A percentile compares a stretch with the other conserved stretches of the same genome.
These are phyloP conservation scores for Polyploca ridens DNA, from an alignment of 2,888 invertebrate species.

Conservation along the genomic window DNA sequence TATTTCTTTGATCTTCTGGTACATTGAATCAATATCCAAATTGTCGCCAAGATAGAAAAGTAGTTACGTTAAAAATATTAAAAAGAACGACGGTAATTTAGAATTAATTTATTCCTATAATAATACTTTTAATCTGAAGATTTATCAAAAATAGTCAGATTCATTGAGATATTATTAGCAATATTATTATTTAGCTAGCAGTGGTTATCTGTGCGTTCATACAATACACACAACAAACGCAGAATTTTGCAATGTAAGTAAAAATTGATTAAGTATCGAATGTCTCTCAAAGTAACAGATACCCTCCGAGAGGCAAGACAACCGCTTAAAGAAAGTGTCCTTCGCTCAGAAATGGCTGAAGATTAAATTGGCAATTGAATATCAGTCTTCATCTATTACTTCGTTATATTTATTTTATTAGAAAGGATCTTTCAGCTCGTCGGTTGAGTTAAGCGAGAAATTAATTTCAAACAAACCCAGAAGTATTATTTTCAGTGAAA, in stretches of 20 bases:
- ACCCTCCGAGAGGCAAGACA: neutral
- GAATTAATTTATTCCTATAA: no score
- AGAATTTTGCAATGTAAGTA: neutral
- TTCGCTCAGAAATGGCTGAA: neutral
- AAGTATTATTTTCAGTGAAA: constrained; percentile 19
- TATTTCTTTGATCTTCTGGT: neutral
- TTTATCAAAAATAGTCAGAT: no score
- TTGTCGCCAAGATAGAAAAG: neutral
- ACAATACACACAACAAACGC: neutral
- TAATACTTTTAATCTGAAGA: no score
- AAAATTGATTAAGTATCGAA: neutral
- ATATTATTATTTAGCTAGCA: no score
- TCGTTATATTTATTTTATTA: neutral
- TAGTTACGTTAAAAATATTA: neutral
- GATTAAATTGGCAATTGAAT: constrained; percentile 1
- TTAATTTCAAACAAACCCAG: constrained; percentile 14
- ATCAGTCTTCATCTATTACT: neutral
- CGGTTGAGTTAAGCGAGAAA: neutral
- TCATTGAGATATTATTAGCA: no score
- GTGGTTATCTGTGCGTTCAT: no score
- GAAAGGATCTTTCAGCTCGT: neutral
- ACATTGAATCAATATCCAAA: neutral
- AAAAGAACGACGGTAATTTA: neutral
- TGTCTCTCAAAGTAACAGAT: neutral
- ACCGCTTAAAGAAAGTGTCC: neutral